phyloP scores from a whole-genome alignment of 2,888 invertebrate genomes.

The Agrotis ipsilon region DNA sequence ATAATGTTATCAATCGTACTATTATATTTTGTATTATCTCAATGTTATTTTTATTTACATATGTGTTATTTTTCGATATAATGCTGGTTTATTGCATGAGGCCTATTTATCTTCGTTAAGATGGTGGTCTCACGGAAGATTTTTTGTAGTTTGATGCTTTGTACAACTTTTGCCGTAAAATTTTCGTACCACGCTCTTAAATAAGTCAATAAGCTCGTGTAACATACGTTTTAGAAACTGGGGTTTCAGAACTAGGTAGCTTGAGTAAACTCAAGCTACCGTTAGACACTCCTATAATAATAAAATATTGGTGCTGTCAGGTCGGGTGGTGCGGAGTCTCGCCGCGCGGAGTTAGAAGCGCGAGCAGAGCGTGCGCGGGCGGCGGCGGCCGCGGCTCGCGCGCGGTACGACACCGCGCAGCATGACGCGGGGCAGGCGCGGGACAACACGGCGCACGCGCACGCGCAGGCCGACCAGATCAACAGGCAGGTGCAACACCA shows the following conservation, averaged over 20 bases:
- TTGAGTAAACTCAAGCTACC: too few species aligned
- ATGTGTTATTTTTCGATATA: too few species aligned
- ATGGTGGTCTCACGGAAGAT: not conserved
- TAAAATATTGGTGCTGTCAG: slow-evolving; percentile 41
- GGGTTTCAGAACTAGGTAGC: too few species aligned
- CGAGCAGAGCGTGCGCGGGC: slow-evolving; percentile 60
- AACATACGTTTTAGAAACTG: too few species aligned
- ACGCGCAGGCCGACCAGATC: slow-evolving; percentile 70
- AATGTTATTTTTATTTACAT: not conserved
- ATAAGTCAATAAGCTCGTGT: too few species aligned
- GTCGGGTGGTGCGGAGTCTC: slow-evolving; percentile 71
- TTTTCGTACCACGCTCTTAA: too few species aligned
- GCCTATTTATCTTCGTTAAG: not conserved
- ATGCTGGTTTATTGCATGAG: too few species aligned
- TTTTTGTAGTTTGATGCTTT: not conserved
- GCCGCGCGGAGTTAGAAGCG: slow-evolving; percentile 70
- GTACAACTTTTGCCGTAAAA: too few species aligned
- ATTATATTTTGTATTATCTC: not conserved
- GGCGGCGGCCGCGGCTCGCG: slow-evolving; percentile 71
- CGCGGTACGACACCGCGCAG: slow-evolving; percentile 82
- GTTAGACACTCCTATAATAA: not conserved
- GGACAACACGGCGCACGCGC: slow-evolving; percentile 70
- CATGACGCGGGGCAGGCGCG: slow-evolving; percentile 82
- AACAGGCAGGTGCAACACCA: slow-evolving; percentile 65
- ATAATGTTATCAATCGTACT: not conserved